Conservation (phyloP, 2,797 vertebrate genomes). For the Amniataba percoides region DNA sequence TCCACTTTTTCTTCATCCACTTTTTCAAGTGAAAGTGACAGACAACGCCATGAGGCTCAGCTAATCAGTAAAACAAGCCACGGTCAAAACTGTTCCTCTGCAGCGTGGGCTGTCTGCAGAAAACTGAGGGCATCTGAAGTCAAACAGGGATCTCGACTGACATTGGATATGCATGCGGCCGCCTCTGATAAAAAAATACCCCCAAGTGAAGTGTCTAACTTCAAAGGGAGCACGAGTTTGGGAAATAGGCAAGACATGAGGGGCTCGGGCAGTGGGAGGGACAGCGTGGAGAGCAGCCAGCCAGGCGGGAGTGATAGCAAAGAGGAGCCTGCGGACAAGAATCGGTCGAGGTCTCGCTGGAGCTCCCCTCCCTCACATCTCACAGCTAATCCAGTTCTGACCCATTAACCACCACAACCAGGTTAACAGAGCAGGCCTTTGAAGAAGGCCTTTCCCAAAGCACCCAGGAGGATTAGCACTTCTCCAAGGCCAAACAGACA, state of each 20-base stretch:
- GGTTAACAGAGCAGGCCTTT: conserved; percentile 69
- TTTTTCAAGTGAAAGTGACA: neutral
- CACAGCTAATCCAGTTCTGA: conserved; percentile 69
- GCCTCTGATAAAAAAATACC: conserved; percentile 37
- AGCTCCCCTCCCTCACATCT: conserved; percentile 43
- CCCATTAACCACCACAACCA: conserved; percentile 71
- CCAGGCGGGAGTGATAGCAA: conserved; percentile 38
- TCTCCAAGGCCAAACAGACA: conserved; percentile 30
- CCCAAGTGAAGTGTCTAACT: conserved; percentile 49
- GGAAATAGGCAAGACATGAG: conserved; percentile 40
- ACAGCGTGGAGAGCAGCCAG: conserved; percentile 27
- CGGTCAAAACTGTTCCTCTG: neutral
- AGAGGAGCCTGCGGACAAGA: conserved; percentile 49
- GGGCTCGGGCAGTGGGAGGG: neutral
- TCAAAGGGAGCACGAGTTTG: conserved; percentile 57
- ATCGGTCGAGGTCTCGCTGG: conserved; percentile 49
- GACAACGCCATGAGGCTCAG: neutral
- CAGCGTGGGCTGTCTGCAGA: neutral
- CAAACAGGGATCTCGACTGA: conserved; percentile 14
- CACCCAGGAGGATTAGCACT: conserved; percentile 60
- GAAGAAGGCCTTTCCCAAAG: conserved; percentile 63
- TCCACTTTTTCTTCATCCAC: too few species aligned
- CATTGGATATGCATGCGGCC: conserved; percentile 41
- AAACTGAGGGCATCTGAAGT: conserved; percentile 33
- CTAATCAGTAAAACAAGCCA: conserved; percentile 7